Conservation (phyloP, 2,888 invertebrate genomes). For the Archips xylosteana region DNA sequence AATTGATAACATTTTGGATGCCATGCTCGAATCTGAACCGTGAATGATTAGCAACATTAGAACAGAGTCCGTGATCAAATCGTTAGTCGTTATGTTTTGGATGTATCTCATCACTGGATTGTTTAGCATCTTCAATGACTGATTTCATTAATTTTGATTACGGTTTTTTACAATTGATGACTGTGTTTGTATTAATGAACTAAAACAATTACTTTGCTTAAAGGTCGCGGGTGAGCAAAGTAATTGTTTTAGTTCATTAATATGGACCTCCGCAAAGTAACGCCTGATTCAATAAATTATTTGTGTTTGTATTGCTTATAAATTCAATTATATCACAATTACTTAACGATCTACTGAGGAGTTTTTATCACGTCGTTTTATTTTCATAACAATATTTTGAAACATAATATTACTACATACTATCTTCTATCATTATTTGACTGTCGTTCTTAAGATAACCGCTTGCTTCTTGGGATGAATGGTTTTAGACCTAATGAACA, state of each 20-base stretch:
- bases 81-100: slow-evolving; percentile 18
- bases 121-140: slow-evolving; percentile 12
- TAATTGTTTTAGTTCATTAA: too few species aligned
- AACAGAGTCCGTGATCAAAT: slow-evolving; percentile 26
- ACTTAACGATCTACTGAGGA: neutral
- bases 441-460: too few species aligned
- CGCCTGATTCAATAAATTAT: too few species aligned
- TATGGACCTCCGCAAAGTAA: too few species aligned
- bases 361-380: neutral
- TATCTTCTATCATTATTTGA: neutral
- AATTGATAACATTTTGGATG: slow-evolving; percentile 33
- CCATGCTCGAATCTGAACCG: slow-evolving; percentile 21
- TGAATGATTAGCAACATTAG: slow-evolving; percentile 34
- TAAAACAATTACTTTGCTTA: too few species aligned
- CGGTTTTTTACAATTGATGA: slow-evolving; percentile 9
- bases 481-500: too few species aligned
- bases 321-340: too few species aligned
- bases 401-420: neutral
- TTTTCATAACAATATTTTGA: neutral
- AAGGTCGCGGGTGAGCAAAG: too few species aligned
- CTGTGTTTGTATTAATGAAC: neutral
- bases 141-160: slow-evolving; percentile 18
- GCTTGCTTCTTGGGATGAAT: too few species aligned
- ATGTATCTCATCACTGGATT: slow-evolving; percentile 21
- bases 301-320: neutral